Evolutionary conservation across 2,888 invertebrate genomes (phyloP).

Genomic region (Lepidocyrtinus sp.): DNA sequence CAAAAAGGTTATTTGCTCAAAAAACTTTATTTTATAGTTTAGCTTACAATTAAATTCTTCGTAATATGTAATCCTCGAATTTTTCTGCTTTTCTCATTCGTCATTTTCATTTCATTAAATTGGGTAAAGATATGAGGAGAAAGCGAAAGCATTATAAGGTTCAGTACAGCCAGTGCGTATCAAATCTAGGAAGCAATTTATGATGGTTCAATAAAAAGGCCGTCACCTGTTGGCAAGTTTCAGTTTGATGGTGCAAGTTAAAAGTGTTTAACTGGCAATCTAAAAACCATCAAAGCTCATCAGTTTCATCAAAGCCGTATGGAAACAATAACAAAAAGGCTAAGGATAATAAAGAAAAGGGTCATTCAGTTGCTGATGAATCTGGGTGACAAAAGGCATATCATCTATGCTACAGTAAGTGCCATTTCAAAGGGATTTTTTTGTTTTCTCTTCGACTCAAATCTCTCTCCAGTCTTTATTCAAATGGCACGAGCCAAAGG

Average conservation of each 20-base stretch:
- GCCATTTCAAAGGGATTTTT: neutral
- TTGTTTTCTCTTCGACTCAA: neutral
- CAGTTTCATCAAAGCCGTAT: slow-evolving; percentile 41
- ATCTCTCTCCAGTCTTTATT: neutral
- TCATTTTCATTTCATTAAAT: too few species aligned
- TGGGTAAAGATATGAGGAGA: too few species aligned
- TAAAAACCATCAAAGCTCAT: slow-evolving; percentile 59
- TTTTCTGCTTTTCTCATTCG: too few species aligned
- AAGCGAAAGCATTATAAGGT: too few species aligned
- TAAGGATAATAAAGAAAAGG: slow-evolving; percentile 25
- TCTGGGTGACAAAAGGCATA: slow-evolving; percentile 50
- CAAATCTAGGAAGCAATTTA: slow-evolving; percentile 35
- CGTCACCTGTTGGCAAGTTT: slow-evolving; percentile 58
- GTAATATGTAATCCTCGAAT: too few species aligned
- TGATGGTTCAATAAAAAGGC: slow-evolving; percentile 15
- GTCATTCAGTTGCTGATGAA: slow-evolving; percentile 42
- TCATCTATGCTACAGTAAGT: slow-evolving; percentile 54
- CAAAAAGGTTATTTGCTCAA: too few species aligned
- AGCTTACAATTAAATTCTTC: too few species aligned
- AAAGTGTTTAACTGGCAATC: slow-evolving; percentile 55
- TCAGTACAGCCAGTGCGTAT: slow-evolving; percentile 53
- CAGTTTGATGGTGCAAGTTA: slow-evolving; percentile 8
- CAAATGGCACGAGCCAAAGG: slow-evolving; percentile 52
- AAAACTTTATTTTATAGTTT: too few species aligned
- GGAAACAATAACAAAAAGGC: slow-evolving; percentile 39